Evolutionary conservation across 2,888 invertebrate species (phyloP).

Genomic region (Diadegma fenestrale): DNA sequence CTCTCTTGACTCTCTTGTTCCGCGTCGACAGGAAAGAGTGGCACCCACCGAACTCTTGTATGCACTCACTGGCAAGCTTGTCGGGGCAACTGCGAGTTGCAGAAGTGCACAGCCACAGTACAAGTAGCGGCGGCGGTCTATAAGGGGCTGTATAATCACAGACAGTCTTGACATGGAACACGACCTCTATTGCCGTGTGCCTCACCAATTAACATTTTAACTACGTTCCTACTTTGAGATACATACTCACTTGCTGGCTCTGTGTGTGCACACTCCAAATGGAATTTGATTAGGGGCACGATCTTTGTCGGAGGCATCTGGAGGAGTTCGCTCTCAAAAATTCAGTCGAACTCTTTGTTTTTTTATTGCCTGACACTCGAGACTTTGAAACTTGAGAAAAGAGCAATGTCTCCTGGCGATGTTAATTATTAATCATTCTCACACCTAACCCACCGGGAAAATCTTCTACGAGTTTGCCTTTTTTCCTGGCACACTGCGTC

Average conservation of each 20-base stretch:
- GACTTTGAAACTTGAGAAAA: background rate
- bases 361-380: background rate
- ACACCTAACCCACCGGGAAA: background rate
- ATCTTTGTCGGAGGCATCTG: slow-evolving; percentile 8
- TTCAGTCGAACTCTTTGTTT: background rate
- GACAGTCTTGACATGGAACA: slow-evolving; percentile 56
- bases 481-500: no score
- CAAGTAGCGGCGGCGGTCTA: slow-evolving; percentile 42
- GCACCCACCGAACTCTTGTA: background rate
- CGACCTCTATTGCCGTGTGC: slow-evolving; percentile 39
- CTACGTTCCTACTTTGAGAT: slow-evolving; percentile 46
- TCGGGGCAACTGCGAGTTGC: slow-evolving; percentile 34
- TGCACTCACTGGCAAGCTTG: slow-evolving; percentile 34
- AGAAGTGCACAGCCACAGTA: slow-evolving; percentile 51
- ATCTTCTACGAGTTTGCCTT: background rate
- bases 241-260: background rate
- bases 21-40: slow-evolving; percentile 43
- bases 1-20: slow-evolving; percentile 42
- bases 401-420: background rate
- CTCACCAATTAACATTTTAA: slow-evolving; percentile 65
- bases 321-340: background rate
- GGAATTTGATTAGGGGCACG: slow-evolving; percentile 47
- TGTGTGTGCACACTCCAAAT: slow-evolving; percentile 31
- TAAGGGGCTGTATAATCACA: slow-evolving; percentile 63
- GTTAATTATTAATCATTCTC: background rate